Percentiles rank a stretch among this genome's conserved stretches.
Evolutionary conservation across 2,113 vertebrate species (phyloP).

Genomic region (Bolborhynchus lineola): DNA sequence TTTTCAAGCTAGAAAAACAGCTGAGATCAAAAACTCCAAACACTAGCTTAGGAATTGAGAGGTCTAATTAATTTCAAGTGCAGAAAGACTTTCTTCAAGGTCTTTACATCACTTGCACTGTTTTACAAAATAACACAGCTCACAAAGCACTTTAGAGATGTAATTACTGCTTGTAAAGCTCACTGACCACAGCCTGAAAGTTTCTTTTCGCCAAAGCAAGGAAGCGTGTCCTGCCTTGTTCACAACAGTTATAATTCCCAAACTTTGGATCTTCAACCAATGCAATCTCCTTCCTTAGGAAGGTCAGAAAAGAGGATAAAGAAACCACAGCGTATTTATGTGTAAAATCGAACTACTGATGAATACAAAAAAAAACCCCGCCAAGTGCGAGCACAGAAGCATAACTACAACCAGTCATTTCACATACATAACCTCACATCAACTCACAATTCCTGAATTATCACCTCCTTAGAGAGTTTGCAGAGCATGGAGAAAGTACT

Average conservation of each 20-base stretch:
- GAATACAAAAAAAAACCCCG: background rate
- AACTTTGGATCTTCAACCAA: background rate
- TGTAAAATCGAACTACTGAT: background rate
- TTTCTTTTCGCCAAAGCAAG: background rate
- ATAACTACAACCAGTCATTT: background rate
- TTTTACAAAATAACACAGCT: background rate
- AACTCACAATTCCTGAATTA: background rate
- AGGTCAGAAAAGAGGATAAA: background rate
- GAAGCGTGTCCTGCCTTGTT: background rate
- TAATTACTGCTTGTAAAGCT: background rate
- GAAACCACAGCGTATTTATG: background rate
- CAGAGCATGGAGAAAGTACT: background rate
- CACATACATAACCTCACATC: background rate
- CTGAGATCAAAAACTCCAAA: background rate
- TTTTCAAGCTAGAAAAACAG: background rate
- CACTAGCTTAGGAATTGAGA: background rate
- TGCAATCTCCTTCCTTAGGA: background rate
- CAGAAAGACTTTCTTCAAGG: background rate
- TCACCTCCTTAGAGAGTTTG: background rate
- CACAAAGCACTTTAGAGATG: background rate
- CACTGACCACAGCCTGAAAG: background rate
- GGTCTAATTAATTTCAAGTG: background rate
- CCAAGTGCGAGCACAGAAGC: background rate
- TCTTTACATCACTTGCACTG: background rate
- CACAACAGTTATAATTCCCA: background rate